phyloP scores from a whole-genome alignment of 2,113 vertebrate genomes.

The Trinectes maculatus region DNA sequence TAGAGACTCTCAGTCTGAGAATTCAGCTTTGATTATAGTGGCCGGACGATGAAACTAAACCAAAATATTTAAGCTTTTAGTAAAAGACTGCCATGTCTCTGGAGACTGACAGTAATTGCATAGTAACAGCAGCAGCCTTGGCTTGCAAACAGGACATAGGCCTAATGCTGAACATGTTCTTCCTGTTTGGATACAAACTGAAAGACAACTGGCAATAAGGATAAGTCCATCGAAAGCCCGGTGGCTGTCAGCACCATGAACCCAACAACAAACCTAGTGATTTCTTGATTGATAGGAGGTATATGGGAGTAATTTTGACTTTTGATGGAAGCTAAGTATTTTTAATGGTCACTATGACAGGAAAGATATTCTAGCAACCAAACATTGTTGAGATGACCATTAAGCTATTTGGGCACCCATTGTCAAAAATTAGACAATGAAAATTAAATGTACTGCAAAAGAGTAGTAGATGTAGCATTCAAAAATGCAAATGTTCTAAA shows the following conservation, averaged over 20 bases:
- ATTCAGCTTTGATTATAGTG: constrained; percentile 53
- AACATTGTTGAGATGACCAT: no score
- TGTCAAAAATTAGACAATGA: no score
- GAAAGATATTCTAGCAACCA: no score
- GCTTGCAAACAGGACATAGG: constrained; percentile 11
- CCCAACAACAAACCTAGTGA: not conserved
- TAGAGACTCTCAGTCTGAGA: constrained; percentile 51
- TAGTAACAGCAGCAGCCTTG: constrained; percentile 13
- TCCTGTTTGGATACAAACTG: constrained; percentile 1
- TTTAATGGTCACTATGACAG: no score
- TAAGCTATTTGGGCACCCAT: no score
- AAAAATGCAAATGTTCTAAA: no score
- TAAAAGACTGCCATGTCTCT: not conserved
- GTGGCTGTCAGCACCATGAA: not conserved
- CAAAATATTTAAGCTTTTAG: constrained; percentile 43
- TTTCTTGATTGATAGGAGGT: not conserved
- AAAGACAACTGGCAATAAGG: not conserved
- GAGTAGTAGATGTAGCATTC: no score
- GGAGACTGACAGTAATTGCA: constrained; percentile 53
- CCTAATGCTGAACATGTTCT: not conserved
- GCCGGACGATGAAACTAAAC: constrained; percentile 35
- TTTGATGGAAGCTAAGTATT: no score
- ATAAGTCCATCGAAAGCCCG: no score
- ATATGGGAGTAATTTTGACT: not conserved
- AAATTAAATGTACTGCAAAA: no score